Percentiles rank a stretch among this genome's conserved stretches.
Evolutionary conservation across 2,113 vertebrate species (phyloP).

Genomic region (Salvelinus alpinus): DNA sequence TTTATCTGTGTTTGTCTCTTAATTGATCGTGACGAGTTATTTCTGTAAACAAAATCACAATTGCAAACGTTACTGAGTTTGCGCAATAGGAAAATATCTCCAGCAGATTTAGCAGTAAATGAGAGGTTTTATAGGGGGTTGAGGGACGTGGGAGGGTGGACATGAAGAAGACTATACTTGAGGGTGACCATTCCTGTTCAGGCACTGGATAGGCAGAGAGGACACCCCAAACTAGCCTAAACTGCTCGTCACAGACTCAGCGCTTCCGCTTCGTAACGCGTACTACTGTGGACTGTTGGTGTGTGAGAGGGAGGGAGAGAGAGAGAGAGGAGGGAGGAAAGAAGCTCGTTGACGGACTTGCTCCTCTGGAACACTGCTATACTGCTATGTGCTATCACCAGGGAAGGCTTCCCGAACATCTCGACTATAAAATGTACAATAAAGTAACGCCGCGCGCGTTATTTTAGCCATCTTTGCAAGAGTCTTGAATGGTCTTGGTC

Average conservation of each 20-base stretch:
- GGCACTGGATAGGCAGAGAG: constrained; percentile 62
- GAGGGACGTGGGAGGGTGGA: constrained; percentile 39
- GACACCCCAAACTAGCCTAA: constrained; percentile 35
- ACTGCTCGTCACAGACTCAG: constrained; percentile 64
- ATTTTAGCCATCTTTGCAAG: constrained; percentile 31
- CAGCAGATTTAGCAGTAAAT: neutral
- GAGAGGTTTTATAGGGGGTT: neutral
- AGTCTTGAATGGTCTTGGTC: constrained; percentile 11
- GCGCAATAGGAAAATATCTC: constrained; percentile 12
- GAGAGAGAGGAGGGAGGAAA: constrained; percentile 9
- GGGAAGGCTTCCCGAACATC: constrained; percentile 44
- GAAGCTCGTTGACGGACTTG: constrained; percentile 69
- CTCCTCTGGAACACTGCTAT: constrained; percentile 63
- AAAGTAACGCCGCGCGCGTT: constrained; percentile 28
- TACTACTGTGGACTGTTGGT: constrained; percentile 61
- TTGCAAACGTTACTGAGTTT: neutral
- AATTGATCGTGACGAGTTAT: neutral
- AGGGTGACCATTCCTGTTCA: constrained; percentile 66
- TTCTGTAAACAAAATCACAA: constrained; percentile 12
- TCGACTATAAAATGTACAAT: constrained; percentile 52
- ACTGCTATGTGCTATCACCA: constrained; percentile 48
- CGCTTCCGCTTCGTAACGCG: constrained; percentile 66
- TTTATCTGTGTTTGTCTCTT: neutral
- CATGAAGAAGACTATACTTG: constrained; percentile 51
- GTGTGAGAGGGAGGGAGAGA: constrained; percentile 36